phyloP scores from a whole-genome alignment of 1,140 invertebrate genomes.

The Drosophila neocordata region DNA sequence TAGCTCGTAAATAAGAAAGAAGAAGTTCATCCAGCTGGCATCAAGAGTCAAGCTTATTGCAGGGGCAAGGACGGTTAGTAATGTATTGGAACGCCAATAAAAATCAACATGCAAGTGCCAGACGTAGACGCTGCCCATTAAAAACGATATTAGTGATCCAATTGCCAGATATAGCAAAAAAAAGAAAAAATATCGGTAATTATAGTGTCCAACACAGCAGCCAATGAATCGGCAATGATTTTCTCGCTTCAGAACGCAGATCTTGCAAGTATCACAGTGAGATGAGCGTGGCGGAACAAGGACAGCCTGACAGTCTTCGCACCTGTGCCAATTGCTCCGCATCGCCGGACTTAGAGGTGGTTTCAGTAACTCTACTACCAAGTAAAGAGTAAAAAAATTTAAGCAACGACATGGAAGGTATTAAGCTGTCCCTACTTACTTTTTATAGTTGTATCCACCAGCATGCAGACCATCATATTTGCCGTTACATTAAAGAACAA shows the following conservation, averaged over 20 bases:
- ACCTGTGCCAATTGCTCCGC: slow-evolving; percentile 87
- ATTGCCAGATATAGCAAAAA: slow-evolving; percentile 92
- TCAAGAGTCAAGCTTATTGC: slow-evolving; percentile 86
- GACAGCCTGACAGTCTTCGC: slow-evolving; percentile 88
- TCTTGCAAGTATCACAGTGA: slow-evolving; percentile 92
- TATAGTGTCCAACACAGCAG: slow-evolving; percentile 94
- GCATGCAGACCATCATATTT: slow-evolving; percentile 89
- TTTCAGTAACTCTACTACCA: slow-evolving; percentile 54
- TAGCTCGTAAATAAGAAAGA: slow-evolving; percentile 87
- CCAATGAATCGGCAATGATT: slow-evolving; percentile 97
- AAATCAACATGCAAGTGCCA: slow-evolving; percentile 83
- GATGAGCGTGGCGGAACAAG: slow-evolving; percentile 93
- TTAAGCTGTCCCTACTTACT: slow-evolving; percentile 74
- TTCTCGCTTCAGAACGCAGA: slow-evolving; percentile 95
- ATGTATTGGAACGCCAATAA: slow-evolving; percentile 83
- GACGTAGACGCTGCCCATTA: slow-evolving; percentile 88
- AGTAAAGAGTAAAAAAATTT: background rate
- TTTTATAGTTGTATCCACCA: slow-evolving; percentile 89
- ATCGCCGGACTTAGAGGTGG: slow-evolving; percentile 44
- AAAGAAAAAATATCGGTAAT: slow-evolving; percentile 94
- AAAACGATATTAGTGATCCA: slow-evolving; percentile 87
- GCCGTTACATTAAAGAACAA: slow-evolving; percentile 89
- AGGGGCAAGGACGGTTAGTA: slow-evolving; percentile 87
- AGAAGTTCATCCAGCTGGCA: slow-evolving; percentile 75
- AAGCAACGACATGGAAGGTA: too few relatives aligned